These are phyloP conservation scores for Agrilus cyanescens DNA, from an alignment of 2,888 invertebrate genomes.

Conservation along the genomic window DNA sequence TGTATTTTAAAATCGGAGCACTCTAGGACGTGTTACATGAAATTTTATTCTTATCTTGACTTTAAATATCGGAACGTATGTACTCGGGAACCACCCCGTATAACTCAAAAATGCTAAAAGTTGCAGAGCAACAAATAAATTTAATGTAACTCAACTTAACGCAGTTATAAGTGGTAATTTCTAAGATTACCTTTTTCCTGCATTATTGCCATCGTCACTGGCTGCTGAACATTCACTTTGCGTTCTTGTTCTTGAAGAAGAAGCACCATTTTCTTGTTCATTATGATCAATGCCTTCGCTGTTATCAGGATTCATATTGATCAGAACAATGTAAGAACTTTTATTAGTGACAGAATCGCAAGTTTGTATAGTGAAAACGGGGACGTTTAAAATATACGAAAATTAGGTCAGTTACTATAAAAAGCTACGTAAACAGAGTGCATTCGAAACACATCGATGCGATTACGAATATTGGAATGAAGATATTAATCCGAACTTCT, in stretches of 20 bases:
- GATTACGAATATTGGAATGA: too few species aligned
- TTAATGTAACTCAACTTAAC: too few species aligned
- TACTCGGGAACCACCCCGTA: too few species aligned
- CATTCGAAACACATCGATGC: slow-evolving; percentile 6
- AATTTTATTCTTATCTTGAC: too few species aligned
- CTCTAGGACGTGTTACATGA: background rate
- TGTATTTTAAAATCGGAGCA: background rate
- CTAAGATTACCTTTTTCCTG: slow-evolving; percentile 19
- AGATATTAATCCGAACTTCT: too few species aligned
- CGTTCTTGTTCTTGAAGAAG: slow-evolving; percentile 26
- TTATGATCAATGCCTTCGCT: slow-evolving; percentile 15
- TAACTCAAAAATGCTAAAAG: too few species aligned
- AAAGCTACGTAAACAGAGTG: slow-evolving; percentile 16
- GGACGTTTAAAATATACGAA: slow-evolving; percentile 13
- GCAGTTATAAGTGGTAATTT: too few species aligned
- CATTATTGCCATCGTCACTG: slow-evolving; percentile 30
- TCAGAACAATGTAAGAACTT: slow-evolving; percentile 1
- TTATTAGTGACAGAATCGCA: background rate
- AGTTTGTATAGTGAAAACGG: background rate
- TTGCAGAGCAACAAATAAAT: too few species aligned
- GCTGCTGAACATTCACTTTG: slow-evolving; percentile 31
- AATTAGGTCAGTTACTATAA: slow-evolving; percentile 21
- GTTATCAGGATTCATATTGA: slow-evolving; percentile 13
- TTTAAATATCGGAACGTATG: too few species aligned
- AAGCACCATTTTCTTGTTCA: slow-evolving; percentile 17